Evolutionary conservation across 2,113 vertebrate genomes (phyloP).

Genomic region (Pongo pygmaeus): DNA sequence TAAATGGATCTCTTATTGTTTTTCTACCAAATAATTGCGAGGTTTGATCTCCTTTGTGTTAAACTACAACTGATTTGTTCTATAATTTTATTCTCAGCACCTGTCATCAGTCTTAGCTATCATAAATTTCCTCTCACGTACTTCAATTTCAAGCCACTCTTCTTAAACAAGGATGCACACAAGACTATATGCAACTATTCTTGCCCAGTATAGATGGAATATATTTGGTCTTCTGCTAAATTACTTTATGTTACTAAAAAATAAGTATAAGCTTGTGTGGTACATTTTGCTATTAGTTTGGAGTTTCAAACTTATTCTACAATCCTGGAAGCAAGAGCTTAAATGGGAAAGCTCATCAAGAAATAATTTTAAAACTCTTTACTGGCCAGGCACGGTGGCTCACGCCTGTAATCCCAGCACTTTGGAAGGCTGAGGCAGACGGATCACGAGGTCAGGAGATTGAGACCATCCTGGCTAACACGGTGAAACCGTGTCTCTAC

Average conservation of each 20-base stretch:
- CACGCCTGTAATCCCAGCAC: too few relatives aligned
- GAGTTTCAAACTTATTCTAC: not conserved
- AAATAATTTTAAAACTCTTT: constrained; percentile 34
- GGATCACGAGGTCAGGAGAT: too few relatives aligned
- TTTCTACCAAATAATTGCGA: constrained; percentile 66
- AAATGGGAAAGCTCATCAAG: constrained; percentile 44
- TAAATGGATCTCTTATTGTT: constrained; percentile 69
- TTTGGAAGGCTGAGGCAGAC: too few relatives aligned
- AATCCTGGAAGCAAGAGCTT: not conserved
- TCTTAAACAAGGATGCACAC: constrained; percentile 52
- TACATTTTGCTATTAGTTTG: constrained; percentile 52
- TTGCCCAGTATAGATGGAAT: not conserved
- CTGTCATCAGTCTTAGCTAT: not conserved
- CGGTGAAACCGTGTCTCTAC: too few relatives aligned
- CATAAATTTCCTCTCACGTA: not conserved
- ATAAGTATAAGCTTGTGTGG: not conserved
- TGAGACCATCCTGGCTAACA: too few relatives aligned
- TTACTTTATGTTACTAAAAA: not conserved
- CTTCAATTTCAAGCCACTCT: not conserved
- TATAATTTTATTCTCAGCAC: not conserved
- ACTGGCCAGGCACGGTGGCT: too few relatives aligned
- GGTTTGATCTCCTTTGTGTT: constrained; percentile 63
- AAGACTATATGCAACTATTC: not conserved
- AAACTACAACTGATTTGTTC: not conserved
- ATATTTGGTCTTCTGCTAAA: constrained; percentile 29